These are phyloP conservation scores for Notodonta ziczac DNA, from an alignment of 2,888 invertebrate species.

Conservation along the genomic window DNA sequence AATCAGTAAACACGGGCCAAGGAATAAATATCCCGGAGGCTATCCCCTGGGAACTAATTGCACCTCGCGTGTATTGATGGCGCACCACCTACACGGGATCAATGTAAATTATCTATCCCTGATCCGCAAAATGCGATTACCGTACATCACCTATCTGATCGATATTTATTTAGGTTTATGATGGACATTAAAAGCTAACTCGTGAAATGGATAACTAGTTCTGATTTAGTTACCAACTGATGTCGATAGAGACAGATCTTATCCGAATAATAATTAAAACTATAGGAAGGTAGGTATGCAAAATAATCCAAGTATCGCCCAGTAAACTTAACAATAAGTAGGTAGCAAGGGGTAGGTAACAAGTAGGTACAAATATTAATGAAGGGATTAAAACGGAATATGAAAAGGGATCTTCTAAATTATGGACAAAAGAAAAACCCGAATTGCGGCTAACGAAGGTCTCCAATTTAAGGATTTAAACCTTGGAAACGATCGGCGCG, in stretches of 20 bases:
- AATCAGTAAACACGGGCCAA: conserved; percentile 68
- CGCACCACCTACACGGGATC: conserved; percentile 65
- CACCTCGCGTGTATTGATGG: conserved; percentile 79
- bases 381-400: not conserved
- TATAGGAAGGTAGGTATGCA: no score
- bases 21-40: conserved; percentile 73
- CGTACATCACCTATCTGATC: conserved; percentile 51
- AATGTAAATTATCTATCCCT: conserved; percentile 74
- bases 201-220: no score
- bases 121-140: conserved; percentile 66
- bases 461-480: conserved; percentile 52
- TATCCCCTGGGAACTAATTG: conserved; percentile 75
- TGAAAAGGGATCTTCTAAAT: not conserved
- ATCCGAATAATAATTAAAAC: no score
- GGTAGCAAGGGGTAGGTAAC: no score
- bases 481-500: conserved; percentile 48
- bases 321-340: no score
- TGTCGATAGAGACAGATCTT: no score
- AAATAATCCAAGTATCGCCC: no score
- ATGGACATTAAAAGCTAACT: no score
- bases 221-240: no score
- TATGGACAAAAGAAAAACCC: not conserved
- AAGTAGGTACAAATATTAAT: no score
- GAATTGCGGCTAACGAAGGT: conserved; percentile 42
- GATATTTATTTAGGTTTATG: not conserved